phyloP scores from a whole-genome alignment of 1,140 invertebrate species.

The Neelides sp. region DNA sequence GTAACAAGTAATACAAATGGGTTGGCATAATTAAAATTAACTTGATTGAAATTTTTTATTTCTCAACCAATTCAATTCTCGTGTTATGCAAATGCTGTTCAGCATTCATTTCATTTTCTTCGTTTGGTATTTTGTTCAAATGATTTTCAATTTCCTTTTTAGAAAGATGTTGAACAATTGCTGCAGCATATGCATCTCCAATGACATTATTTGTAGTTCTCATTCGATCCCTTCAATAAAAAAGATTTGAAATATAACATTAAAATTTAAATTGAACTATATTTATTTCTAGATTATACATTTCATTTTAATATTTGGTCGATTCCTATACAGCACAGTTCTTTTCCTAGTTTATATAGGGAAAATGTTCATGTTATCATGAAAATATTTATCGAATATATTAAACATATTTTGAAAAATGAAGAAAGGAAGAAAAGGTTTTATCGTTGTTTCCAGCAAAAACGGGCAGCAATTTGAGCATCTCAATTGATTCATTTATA shows the following conservation, averaged over 20 bases:
- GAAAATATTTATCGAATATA: not conserved
- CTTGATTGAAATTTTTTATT: too few species aligned
- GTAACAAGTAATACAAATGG: too few species aligned
- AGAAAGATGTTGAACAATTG: conserved; percentile 71
- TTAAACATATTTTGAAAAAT: too few species aligned
- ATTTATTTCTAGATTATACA: not conserved
- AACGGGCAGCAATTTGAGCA: too few species aligned
- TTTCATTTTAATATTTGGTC: too few species aligned
- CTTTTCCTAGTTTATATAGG: not conserved
- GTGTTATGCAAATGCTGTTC: not conserved
- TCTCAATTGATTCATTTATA: too few species aligned
- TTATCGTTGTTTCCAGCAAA: too few species aligned
- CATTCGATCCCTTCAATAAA: conserved; percentile 57
- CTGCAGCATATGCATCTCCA: conserved; percentile 75
- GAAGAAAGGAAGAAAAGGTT: too few species aligned
- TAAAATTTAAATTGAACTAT: conserved; percentile 4
- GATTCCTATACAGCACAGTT: too few species aligned
- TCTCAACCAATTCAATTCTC: too few species aligned
- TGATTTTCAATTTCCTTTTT: conserved; percentile 59
- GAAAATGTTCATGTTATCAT: not conserved
- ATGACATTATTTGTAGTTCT: conserved; percentile 79
- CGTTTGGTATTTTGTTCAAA: not conserved
- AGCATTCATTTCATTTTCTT: not conserved
- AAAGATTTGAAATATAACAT: conserved; percentile 12
- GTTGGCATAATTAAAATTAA: too few species aligned